Base-by-base conservation (phyloP, 2,113 vertebrate genomes). In the Eubucco bourcierii region DNA sequence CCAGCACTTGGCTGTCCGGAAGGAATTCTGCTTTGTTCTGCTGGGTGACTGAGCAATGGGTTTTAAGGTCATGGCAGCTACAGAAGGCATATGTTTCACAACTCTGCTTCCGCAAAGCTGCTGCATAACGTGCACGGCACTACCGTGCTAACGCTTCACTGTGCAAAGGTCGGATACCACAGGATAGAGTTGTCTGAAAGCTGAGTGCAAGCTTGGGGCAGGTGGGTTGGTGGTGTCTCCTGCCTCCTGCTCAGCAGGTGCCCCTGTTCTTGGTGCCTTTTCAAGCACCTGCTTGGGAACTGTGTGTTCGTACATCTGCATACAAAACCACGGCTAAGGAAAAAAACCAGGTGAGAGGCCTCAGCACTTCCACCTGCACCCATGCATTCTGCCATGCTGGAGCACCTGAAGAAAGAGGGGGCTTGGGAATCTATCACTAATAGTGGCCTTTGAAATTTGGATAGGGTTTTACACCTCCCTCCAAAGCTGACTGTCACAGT, bases 331-430 rank as follows among this genome's bases (percentile, higher is more conserved):
- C 47, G 17, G 44, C 21, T n/a, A 7, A 18, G 25, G 34, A 23
- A 73, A 58, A 4, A 1, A 44, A 52, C 3, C 4, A 7, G 29
- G 15, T 1, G 55, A 37, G 67, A 59, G 68, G 41, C 68, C 77
- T 47, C 66, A 39, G 1, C 23, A 14, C 16, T 70, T 67, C 58
- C 28, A 37, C 61, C 33, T 61, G 41, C 63, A 56, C 44, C 77
- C 44, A 9, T 11, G 1, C 28, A 0, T 33, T 17, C 73, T 67
- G 70, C 55, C 47, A 3, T 1, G 1, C 0, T 0, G n/a, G 34
- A 17, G 37, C 2, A 29, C 56, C 79, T 41, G 52, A 8, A 46
- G 84, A 28, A 88, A 59, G 73, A 23, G 24, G 7, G 39, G 34
- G 9, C 25, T 37, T 71, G 31, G 10, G 59, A 58, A 81, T 28